Conservation (phyloP, 1,140 invertebrate genomes). For the Teleopsis dalmanni region DNA sequence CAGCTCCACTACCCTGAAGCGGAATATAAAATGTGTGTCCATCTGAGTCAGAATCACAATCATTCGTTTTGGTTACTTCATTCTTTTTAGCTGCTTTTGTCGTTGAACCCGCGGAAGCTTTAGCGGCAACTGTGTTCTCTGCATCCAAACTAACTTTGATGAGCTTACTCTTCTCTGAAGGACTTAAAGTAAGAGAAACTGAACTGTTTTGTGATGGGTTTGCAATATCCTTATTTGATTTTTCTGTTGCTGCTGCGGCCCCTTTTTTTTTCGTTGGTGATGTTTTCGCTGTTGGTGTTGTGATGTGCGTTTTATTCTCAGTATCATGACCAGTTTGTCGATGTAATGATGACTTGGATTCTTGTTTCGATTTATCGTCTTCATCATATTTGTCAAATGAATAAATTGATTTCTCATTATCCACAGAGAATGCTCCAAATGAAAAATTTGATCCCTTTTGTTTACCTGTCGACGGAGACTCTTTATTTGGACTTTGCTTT, state of each 20-base stretch:
- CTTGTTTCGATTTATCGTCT: slow-evolving; percentile 49
- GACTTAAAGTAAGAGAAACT: slow-evolving; percentile 38
- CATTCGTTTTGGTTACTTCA: slow-evolving; percentile 12
- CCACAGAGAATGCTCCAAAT: slow-evolving; percentile 53
- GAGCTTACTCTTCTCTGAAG: slow-evolving; percentile 35
- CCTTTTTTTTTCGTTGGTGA: slow-evolving; percentile 28
- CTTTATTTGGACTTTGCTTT: slow-evolving; percentile 15
- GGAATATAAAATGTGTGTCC: slow-evolving; percentile 66
- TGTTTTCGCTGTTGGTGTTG: slow-evolving; percentile 8
- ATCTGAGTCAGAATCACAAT: slow-evolving; percentile 37
- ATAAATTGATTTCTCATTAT: slow-evolving; percentile 64
- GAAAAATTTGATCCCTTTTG: slow-evolving; percentile 10
- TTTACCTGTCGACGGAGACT: slow-evolving; percentile 16
- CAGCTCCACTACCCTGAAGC: slow-evolving; percentile 50
- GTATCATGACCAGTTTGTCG: slow-evolving; percentile 46
- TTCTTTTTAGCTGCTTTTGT: slow-evolving; percentile 18
- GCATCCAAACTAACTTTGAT: slow-evolving; percentile 16
- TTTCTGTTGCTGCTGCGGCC: slow-evolving; percentile 29
- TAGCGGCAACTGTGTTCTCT: slow-evolving; percentile 1
- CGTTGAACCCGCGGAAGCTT: background rate
- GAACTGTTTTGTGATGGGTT: slow-evolving; percentile 11
- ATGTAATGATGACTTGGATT: slow-evolving; percentile 52
- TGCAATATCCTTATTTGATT: slow-evolving; percentile 17
- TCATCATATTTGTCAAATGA: slow-evolving; percentile 60
- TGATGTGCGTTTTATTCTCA: slow-evolving; percentile 24